These are phyloP conservation scores for Heliconius cydno DNA, from an alignment of 2,888 invertebrate species.

Conservation along the genomic window DNA sequence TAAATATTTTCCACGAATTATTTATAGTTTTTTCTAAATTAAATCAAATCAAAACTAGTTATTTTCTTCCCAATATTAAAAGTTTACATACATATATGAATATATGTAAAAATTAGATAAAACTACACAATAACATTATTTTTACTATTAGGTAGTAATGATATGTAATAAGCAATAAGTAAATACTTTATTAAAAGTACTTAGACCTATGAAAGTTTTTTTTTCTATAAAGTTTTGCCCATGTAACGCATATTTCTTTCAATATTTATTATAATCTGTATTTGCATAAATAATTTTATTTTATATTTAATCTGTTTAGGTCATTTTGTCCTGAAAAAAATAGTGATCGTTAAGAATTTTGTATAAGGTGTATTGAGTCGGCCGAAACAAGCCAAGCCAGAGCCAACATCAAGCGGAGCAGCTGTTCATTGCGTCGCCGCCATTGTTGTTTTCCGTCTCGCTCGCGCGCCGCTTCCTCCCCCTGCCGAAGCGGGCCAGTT, in stretches of 20 bases:
- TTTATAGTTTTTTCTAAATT: neutral
- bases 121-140: neutral
- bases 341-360: constrained; percentile 22
- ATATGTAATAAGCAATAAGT: too few species aligned
- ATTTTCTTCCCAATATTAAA: neutral
- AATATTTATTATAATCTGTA: constrained; percentile 23
- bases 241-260: neutral
- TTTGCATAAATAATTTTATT: constrained; percentile 5
- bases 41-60: neutral
- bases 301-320: neutral
- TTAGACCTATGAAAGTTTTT: neutral
- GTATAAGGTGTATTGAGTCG: constrained; percentile 31
- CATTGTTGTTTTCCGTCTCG: constrained; percentile 71
- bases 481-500: constrained; percentile 65
- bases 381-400: constrained; percentile 46
- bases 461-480: constrained; percentile 56
- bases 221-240: neutral
- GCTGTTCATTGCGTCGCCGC: constrained; percentile 76
- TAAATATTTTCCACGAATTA: neutral
- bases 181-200: too few species aligned
- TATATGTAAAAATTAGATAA: neutral
- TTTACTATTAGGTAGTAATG: too few species aligned
- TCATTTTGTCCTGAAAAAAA: constrained; percentile 8
- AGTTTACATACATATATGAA: neutral
- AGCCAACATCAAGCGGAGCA: constrained; percentile 59